These are phyloP conservation scores for Conus betulinus DNA, from an alignment of 1,140 invertebrate species.

Conservation along the genomic window DNA sequence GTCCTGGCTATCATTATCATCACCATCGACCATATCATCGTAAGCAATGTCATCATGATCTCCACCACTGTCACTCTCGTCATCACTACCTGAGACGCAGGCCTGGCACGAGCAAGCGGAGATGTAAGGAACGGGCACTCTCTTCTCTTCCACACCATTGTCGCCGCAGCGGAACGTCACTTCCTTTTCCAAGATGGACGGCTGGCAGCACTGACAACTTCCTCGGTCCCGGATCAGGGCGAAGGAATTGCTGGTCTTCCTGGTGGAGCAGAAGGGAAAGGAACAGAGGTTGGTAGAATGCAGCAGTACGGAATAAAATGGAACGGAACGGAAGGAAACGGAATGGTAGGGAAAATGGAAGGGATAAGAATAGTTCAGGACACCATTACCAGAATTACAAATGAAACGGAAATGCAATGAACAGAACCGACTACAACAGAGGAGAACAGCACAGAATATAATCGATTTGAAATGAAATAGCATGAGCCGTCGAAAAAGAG, in stretches of 20 bases:
- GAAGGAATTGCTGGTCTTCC: neutral
- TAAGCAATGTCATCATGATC: neutral
- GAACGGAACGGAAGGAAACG: no score
- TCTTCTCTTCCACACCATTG: neutral
- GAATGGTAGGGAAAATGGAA: no score
- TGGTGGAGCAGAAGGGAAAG: neutral
- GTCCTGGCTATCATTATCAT: neutral
- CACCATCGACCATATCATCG: neutral
- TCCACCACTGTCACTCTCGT: neutral
- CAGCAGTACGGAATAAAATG: no score
- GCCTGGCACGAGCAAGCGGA: neutral
- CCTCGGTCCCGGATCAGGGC: neutral
- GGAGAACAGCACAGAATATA: no score
- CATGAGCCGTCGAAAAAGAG: no score
- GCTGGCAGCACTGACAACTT: conserved; percentile 3
- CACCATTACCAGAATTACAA: no score
- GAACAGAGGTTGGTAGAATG: no score
- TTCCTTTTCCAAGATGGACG: neutral
- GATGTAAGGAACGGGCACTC: neutral
- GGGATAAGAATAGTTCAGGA: no score
- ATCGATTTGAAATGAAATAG: no score
- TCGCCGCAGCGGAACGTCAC: conserved; percentile 2
- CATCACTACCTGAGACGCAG: neutral
- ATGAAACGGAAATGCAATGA: no score
- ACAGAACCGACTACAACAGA: no score